Conservation (phyloP, 2,797 vertebrate species). For the Acridotheres tristis region DNA sequence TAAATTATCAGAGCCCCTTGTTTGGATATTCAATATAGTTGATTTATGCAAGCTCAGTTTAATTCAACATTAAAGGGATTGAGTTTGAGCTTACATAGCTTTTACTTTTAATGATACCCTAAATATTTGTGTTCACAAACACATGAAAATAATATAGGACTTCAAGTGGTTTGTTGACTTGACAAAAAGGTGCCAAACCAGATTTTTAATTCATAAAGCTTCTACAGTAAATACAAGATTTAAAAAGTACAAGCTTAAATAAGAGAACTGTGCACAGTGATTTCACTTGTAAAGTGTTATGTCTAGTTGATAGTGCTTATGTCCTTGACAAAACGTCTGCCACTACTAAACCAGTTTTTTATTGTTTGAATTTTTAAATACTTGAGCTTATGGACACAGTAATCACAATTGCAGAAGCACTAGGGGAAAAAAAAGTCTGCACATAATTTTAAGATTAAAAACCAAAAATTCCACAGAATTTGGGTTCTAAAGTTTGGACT, state of each 20-base stretch:
- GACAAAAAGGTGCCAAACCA: neutral
- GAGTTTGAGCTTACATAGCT: neutral
- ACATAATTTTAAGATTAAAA: no score
- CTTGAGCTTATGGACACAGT: no score
- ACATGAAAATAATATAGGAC: neutral
- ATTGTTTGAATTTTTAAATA: no score
- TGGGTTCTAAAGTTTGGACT: no score
- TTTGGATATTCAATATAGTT: neutral
- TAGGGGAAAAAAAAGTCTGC: no score
- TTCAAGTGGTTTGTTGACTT: neutral
- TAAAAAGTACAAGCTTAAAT: neutral
- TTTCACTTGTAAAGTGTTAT: neutral
- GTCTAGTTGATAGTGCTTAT: neutral
- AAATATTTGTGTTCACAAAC: neutral
- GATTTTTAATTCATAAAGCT: neutral
- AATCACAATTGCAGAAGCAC: no score
- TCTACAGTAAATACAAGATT: neutral
- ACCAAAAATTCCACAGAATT: no score
- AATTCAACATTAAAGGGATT: neutral
- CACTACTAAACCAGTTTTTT: no score
- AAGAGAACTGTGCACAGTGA: neutral
- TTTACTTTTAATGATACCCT: neutral
- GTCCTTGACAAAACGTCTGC: no score
- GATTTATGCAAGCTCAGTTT: neutral
- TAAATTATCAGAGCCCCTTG: neutral